Percentiles rank a stretch among this genome's conserved stretches.
Conservation (phyloP, 2,888 invertebrate species). For the Tyria jacobaeae region DNA sequence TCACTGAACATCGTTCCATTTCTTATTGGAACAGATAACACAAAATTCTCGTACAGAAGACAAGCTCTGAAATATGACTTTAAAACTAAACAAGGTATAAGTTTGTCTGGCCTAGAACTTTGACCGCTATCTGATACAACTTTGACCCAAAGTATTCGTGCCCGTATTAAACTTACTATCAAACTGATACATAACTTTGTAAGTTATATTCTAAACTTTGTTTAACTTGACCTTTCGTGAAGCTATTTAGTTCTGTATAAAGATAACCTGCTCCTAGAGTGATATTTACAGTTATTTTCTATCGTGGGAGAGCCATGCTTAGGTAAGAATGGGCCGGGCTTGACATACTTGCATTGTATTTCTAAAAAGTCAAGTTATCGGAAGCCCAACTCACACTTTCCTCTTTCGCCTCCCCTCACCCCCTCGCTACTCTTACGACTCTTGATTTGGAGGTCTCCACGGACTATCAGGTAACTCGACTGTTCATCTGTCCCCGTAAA, state of each 20-base stretch:
- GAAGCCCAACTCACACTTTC: no score
- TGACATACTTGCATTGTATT: no score
- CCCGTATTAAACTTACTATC: constrained; percentile 35
- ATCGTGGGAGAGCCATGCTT: no score
- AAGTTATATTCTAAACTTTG: constrained; percentile 28
- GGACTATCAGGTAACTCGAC: no score
- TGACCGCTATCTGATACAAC: constrained; percentile 29
- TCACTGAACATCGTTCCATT: background rate
- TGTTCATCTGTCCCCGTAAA: no score
- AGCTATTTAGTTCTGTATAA: background rate
- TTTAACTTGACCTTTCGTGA: constrained; percentile 6
- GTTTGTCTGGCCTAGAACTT: constrained; percentile 23
- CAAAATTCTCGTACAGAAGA: background rate
- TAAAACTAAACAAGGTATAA: constrained; percentile 36
- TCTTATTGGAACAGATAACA: background rate
- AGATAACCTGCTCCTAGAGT: background rate
- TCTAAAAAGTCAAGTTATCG: no score
- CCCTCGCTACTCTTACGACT: no score
- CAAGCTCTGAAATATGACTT: constrained; percentile 29
- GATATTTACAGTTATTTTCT: background rate
- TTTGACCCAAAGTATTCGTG: constrained; percentile 33
- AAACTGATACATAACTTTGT: constrained; percentile 29
- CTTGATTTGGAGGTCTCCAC: no score
- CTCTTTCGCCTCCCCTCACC: no score
- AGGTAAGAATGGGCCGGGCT: no score